A percentile compares a stretch with the other conserved stretches of the same genome.
Conservation (phyloP, 2,797 vertebrate species). For the Vespertilio murinus region DNA sequence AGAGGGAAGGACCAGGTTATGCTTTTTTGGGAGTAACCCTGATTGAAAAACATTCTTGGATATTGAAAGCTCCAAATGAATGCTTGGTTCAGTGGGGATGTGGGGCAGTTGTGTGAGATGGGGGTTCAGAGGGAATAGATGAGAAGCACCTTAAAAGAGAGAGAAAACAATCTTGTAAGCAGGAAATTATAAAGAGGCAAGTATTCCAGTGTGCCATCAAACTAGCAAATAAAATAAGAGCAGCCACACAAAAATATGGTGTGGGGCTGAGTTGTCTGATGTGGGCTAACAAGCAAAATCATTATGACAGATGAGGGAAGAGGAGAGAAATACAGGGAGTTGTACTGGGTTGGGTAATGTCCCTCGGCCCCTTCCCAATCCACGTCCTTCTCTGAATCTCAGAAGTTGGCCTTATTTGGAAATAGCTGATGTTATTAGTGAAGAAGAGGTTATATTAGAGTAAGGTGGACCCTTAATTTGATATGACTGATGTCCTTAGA, state of each 20-base stretch:
- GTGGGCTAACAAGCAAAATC: neutral
- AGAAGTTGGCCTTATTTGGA: neutral
- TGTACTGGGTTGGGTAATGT: neutral
- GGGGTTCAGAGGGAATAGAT: neutral
- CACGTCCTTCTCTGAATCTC: neutral
- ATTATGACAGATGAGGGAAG: neutral
- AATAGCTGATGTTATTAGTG: neutral
- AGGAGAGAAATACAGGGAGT: neutral
- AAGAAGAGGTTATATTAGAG: neutral
- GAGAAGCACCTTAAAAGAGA: neutral
- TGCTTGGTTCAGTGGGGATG: fast-evolving
- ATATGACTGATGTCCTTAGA: neutral
- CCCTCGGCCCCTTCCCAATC: neutral
- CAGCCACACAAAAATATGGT: neutral
- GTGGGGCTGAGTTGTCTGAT: neutral
- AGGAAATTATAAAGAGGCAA: neutral
- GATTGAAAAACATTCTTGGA: neutral
- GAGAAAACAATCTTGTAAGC: neutral
- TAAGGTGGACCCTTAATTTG: neutral
- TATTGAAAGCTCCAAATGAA: neutral
- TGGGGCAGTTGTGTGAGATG: too few species aligned
- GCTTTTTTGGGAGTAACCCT: too few species aligned
- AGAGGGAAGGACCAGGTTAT: neutral
- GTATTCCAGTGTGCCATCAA: neutral
- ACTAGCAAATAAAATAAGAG: neutral